Percentiles rank a stretch among this genome's conserved stretches.
Conservation (phyloP, 1,140 invertebrate species). For the Drosophila carrolli region DNA sequence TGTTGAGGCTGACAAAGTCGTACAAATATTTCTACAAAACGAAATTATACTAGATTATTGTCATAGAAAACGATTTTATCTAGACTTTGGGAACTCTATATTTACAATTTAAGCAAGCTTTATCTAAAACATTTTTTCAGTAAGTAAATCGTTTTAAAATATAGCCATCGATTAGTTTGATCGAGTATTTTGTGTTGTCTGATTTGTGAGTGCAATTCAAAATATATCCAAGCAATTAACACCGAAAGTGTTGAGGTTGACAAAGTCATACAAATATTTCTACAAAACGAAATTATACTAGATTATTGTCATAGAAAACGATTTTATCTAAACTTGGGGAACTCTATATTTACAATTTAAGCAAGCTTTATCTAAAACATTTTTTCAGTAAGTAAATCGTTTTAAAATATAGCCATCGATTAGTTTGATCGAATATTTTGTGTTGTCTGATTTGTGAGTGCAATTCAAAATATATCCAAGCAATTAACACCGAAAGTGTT, state of each 20-base stretch:
- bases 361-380: too few species aligned
- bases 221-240: constrained; percentile 3
- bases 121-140: too few species aligned
- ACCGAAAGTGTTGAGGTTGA: constrained; percentile 24
- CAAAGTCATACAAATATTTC: constrained; percentile 1
- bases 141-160: too few species aligned
- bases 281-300: too few species aligned
- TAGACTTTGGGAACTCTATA: too few species aligned
- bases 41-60: background rate
- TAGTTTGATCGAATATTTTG: background rate
- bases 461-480: background rate
- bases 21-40: background rate
- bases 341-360: too few species aligned
- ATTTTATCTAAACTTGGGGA: too few species aligned
- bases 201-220: background rate
- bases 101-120: too few species aligned
- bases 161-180: too few species aligned
- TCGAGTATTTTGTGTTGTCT: background rate
- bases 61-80: background rate
- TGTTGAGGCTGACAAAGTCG: constrained; percentile 17
- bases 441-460: background rate
- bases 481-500: constrained; percentile 27
- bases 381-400: too few species aligned
- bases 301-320: background rate
- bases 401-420: too few species aligned